Conservation (phyloP, 1,140 invertebrate species). For the Oryctes rhinoceros region DNA sequence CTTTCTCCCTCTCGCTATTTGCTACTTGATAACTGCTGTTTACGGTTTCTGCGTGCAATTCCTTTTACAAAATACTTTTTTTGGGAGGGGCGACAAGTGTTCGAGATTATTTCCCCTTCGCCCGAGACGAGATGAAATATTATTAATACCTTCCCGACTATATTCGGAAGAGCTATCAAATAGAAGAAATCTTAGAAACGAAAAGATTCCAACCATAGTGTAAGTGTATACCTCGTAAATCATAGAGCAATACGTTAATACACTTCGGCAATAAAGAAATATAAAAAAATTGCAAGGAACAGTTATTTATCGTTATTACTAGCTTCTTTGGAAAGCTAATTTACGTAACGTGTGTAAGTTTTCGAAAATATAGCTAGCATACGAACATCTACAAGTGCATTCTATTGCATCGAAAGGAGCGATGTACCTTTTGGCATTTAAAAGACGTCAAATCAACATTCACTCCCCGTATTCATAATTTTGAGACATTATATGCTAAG, state of each 20-base stretch:
- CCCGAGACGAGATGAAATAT: not conserved
- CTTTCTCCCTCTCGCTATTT: not conserved
- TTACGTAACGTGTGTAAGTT: not conserved
- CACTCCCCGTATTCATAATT: too few relatives aligned
- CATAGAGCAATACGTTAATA: not conserved
- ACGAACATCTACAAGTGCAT: too few relatives aligned
- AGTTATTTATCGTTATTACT: constrained; percentile 19
- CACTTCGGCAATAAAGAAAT: not conserved
- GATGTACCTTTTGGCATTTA: too few relatives aligned
- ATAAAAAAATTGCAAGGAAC: not conserved
- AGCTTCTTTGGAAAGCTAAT: not conserved
- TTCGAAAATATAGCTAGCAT: not conserved
- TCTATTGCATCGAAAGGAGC: too few relatives aligned
- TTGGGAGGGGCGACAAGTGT: not conserved
- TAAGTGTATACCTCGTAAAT: constrained; percentile 10
- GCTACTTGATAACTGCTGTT: not conserved
- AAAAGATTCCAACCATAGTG: not conserved
- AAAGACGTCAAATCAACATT: too few relatives aligned
- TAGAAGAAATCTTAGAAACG: not conserved
- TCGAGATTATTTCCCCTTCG: not conserved
- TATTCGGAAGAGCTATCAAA: not conserved
- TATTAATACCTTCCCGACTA: not conserved
- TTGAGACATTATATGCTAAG: too few relatives aligned
- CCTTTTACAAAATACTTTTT: not conserved
- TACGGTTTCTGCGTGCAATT: not conserved